Conservation (phyloP, 2,888 invertebrate genomes). For the Rotaria socialis region DNA sequence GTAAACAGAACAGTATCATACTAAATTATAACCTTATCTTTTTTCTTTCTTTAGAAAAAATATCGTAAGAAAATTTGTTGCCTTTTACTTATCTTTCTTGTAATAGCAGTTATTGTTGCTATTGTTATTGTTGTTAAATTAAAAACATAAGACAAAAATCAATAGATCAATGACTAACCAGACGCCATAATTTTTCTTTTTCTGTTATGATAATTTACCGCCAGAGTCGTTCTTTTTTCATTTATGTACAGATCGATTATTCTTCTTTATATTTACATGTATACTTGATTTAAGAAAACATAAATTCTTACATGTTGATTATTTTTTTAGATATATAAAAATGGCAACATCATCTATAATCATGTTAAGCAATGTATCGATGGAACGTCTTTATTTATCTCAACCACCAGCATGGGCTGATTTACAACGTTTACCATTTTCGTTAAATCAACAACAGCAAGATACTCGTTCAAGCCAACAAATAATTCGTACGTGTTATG, state of each 20-base stretch:
- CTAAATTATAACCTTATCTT: neutral
- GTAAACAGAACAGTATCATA: neutral
- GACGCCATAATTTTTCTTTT: neutral
- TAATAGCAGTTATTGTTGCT: neutral
- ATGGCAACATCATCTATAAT: neutral
- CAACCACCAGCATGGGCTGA: conserved; percentile 3
- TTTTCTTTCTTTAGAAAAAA: neutral
- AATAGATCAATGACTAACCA: neutral
- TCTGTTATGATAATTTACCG: neutral
- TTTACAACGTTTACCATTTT: neutral
- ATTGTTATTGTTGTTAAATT: neutral
- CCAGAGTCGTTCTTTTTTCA: neutral
- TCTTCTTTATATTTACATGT: neutral
- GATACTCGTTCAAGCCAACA: neutral
- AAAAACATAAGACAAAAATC: neutral
- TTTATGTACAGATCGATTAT: neutral
- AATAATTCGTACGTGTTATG: neutral
- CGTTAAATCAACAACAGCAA: neutral
- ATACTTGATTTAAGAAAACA: neutral
- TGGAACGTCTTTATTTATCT: conserved; percentile 12
- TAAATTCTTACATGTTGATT: neutral
- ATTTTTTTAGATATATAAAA: neutral
- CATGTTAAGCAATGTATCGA: conserved; percentile 18
- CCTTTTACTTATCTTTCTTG: neutral
- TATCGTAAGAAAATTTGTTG: conserved; percentile 15